phyloP scores from a whole-genome alignment of 2,113 vertebrate genomes.

The Platichthys flesus region DNA sequence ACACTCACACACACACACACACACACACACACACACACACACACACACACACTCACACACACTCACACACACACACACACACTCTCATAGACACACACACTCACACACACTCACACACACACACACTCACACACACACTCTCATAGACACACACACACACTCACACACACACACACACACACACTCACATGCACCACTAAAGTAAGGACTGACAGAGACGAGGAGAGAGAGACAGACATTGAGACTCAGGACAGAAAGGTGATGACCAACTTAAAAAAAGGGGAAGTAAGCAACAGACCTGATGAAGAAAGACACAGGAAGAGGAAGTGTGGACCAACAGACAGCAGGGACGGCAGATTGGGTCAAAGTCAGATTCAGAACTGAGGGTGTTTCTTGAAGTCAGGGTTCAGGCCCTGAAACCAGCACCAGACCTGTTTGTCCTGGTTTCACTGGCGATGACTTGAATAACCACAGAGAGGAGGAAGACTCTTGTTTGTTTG shows the following conservation, averaged over 20 bases:
- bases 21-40: too few relatives aligned
- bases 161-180: background rate
- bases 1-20: too few relatives aligned
- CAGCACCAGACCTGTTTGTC: background rate
- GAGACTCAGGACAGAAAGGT: constrained; percentile 27
- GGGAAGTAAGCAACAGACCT: constrained; percentile 78
- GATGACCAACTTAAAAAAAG: constrained; percentile 68
- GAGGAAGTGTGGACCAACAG: constrained; percentile 13
- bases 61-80: too few relatives aligned
- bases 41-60: too few relatives aligned
- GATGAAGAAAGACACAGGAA: constrained; percentile 72
- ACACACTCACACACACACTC: too few relatives aligned
- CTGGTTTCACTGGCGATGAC: background rate
- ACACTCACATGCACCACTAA: background rate
- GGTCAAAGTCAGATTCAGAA: too few relatives aligned
- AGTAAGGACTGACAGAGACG: background rate
- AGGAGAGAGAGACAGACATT: constrained; percentile 2
- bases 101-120: too few relatives aligned
- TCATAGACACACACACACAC: too few relatives aligned
- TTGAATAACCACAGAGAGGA: background rate
- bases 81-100: too few relatives aligned
- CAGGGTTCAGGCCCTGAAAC: too few relatives aligned
- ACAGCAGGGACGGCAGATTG: too few relatives aligned
- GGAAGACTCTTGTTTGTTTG: background rate
- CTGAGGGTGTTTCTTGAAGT: too few relatives aligned